Percentiles rank a stretch among this genome's conserved stretches.
Conservation (phyloP, 2,888 invertebrate species). For the Fissipunctia ypsillon region DNA sequence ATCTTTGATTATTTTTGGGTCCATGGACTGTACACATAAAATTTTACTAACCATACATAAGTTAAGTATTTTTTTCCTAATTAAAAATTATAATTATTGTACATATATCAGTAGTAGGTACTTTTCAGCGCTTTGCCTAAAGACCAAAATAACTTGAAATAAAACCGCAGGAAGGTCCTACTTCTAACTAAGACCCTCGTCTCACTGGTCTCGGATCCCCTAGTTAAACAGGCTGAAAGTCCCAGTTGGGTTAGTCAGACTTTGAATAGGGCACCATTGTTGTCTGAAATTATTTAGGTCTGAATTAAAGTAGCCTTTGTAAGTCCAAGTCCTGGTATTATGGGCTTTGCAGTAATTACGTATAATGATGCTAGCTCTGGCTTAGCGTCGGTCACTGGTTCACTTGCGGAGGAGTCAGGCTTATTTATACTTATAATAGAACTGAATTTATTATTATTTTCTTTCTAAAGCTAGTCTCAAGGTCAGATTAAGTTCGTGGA, state of each 20-base stretch:
- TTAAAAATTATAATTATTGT: not conserved
- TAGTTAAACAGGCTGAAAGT: slow-evolving; percentile 51
- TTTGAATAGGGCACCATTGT: slow-evolving; percentile 52
- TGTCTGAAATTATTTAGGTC: slow-evolving; percentile 50
- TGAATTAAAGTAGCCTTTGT: slow-evolving; percentile 47
- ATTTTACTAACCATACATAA: not conserved
- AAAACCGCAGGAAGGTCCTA: slow-evolving; percentile 10
- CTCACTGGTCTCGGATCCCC: slow-evolving; percentile 35
- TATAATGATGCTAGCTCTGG: slow-evolving; percentile 24
- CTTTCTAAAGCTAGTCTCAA: slow-evolving; percentile 3
- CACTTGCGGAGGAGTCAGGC: not conserved
- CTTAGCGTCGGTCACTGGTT: not conserved
- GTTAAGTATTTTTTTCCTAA: not conserved
- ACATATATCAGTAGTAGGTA: not conserved
- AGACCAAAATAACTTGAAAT: slow-evolving; percentile 35
- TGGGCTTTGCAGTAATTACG: slow-evolving; percentile 38
- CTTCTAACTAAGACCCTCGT: slow-evolving; percentile 45
- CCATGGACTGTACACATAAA: not conserved
- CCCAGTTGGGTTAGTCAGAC: slow-evolving; percentile 49
- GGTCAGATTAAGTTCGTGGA: not conserved
- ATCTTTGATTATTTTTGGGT: not conserved
- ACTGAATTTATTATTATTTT: slow-evolving; percentile 27
- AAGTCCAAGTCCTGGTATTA: slow-evolving; percentile 29
- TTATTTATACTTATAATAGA: slow-evolving; percentile 2
- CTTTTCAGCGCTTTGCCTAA: not conserved